These are phyloP conservation scores for Drosophila heteroneura DNA, from an alignment of 2,888 invertebrate species.

Conservation along the genomic window DNA sequence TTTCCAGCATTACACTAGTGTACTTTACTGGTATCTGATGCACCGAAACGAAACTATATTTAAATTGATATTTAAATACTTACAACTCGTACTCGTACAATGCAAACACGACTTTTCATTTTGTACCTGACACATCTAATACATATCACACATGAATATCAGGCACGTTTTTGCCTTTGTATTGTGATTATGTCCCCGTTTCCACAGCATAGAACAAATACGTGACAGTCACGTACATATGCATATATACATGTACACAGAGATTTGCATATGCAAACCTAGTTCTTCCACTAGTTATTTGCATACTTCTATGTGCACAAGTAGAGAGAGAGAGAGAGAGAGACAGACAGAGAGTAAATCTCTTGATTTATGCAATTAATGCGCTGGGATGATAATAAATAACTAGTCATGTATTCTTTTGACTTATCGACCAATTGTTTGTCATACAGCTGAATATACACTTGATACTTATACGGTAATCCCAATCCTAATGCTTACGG, in stretches of 20 bases:
- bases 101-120: not conserved
- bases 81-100: not conserved
- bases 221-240: constrained; percentile 6
- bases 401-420: not conserved
- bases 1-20: constrained; percentile 13
- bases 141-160: not conserved
- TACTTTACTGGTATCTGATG: not conserved
- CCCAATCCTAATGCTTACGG: not conserved
- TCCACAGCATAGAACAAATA: not conserved
- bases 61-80: constrained; percentile 10
- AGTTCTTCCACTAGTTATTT: constrained; percentile 8
- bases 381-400: not conserved
- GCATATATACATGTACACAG: not conserved
- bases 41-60: constrained; percentile 2
- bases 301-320: not conserved
- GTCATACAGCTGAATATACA: not conserved
- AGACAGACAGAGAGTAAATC: not conserved
- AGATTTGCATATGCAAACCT: constrained; percentile 27
- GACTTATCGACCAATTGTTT: not conserved
- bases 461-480: not conserved
- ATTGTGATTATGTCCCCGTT: constrained; percentile 7
- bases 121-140: constrained; percentile 5
- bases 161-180: constrained; percentile 6
- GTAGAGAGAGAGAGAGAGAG: not conserved
- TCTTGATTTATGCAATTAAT: not conserved